Evolutionary conservation across 2,888 invertebrate genomes (phyloP).

Genomic region (Drosophila differens): DNA sequence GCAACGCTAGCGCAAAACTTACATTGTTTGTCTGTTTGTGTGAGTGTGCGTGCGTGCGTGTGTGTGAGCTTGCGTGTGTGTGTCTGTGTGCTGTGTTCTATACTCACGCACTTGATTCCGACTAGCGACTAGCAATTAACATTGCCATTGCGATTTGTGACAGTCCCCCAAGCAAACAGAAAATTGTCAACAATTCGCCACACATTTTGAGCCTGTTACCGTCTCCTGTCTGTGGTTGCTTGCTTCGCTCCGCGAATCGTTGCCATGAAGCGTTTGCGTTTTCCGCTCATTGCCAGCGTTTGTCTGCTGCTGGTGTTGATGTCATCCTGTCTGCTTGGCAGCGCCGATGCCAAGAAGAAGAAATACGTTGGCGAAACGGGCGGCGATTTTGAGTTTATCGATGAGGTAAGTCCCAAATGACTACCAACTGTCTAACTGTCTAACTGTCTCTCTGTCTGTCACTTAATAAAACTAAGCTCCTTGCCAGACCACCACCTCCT

Average conservation of each 20-base stretch:
- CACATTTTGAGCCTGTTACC: conserved; percentile 42
- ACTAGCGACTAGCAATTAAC: conserved; percentile 42
- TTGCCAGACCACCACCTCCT: conserved; percentile 1
- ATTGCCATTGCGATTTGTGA: conserved; percentile 37
- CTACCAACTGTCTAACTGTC: conserved; percentile 36
- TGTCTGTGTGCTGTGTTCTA: conserved; percentile 17
- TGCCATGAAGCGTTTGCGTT: conserved; percentile 82
- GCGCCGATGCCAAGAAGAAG: conserved; percentile 87
- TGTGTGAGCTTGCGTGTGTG: conserved; percentile 27
- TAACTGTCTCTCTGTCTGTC: conserved; percentile 42
- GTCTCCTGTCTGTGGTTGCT: conserved; percentile 26
- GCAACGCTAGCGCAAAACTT: conserved; percentile 50
- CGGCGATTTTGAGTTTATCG: conserved; percentile 91
- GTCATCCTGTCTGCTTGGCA: conserved; percentile 80
- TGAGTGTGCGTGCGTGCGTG: conserved; percentile 26
- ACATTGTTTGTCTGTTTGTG: conserved; percentile 38
- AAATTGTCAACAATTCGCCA: conserved; percentile 57
- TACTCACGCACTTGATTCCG: conserved; percentile 37
- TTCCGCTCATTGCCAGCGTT: conserved; percentile 82
- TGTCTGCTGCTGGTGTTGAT: conserved; percentile 84
- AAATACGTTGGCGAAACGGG: conserved; percentile 91
- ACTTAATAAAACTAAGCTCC: conserved; percentile 67
- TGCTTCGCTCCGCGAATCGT: neutral
- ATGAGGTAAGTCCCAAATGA: conserved; percentile 88
- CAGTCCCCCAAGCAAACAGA: conserved; percentile 37